These are phyloP conservation scores for Rotaria sp. DNA, from an alignment of 2,888 invertebrate species.

Conservation along the genomic window DNA sequence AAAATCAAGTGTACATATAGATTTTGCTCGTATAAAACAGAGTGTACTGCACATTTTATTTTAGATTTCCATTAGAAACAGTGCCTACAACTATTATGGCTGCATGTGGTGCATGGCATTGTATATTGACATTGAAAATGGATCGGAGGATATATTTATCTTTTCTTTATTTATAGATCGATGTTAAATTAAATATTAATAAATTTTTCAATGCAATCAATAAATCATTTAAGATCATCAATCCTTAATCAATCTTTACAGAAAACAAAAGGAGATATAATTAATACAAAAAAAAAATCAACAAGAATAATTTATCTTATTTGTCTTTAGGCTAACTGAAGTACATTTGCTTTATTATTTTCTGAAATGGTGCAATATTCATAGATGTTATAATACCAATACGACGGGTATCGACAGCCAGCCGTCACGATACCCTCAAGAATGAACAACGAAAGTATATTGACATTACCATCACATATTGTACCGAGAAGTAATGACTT, in stretches of 20 bases:
- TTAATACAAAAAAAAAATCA: not conserved
- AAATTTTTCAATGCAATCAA: not conserved
- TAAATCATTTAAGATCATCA: not conserved
- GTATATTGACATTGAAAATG: not conserved
- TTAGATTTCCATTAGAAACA: too few relatives aligned
- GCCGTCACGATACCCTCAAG: too few relatives aligned
- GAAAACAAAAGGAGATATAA: slow-evolving; percentile 34
- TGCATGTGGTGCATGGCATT: not conserved
- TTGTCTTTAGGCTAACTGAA: slow-evolving; percentile 63
- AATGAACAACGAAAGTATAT: too few relatives aligned
- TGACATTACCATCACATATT: too few relatives aligned
- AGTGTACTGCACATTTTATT: too few relatives aligned
- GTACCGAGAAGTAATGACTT: too few relatives aligned
- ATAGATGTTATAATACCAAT: too few relatives aligned
- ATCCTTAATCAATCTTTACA: slow-evolving; percentile 23
- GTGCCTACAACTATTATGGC: not conserved
- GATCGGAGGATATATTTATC: not conserved
- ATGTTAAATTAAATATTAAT: not conserved
- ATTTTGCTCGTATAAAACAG: too few relatives aligned
- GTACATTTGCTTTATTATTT: slow-evolving; percentile 86
- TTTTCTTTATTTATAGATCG: not conserved
- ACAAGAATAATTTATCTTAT: not conserved
- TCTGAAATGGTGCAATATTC: slow-evolving; percentile 97
- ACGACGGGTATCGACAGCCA: too few relatives aligned
- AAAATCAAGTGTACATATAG: too few relatives aligned